These are phyloP conservation scores for Drosophila percnosoma DNA, from an alignment of 2,888 invertebrate species.

Conservation along the genomic window DNA sequence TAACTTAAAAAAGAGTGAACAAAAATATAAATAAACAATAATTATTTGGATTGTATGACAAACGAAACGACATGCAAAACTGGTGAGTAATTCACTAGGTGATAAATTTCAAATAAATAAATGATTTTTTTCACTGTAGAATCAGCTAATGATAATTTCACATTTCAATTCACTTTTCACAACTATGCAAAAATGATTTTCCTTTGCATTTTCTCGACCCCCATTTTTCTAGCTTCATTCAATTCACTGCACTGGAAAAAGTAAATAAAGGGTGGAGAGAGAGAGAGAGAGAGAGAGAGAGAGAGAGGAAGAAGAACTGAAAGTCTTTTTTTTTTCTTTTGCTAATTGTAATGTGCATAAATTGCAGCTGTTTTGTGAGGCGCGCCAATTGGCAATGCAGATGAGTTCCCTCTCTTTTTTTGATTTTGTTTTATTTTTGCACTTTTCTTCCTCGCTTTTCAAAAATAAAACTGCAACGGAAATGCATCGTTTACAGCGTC, in stretches of 20 bases:
- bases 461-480: slow-evolving; percentile 63
- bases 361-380: slow-evolving; percentile 66
- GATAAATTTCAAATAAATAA: neutral
- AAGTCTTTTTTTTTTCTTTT: slow-evolving; percentile 42
- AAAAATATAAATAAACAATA: slow-evolving; percentile 2
- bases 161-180: slow-evolving; percentile 14
- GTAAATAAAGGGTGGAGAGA: neutral
- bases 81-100: slow-evolving; percentile 38
- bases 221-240: slow-evolving; percentile 3
- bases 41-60: slow-evolving; percentile 37
- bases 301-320: slow-evolving; percentile 28
- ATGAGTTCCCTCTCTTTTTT: slow-evolving; percentile 48
- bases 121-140: neutral
- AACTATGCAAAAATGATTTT: slow-evolving; percentile 5
- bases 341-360: slow-evolving; percentile 77
- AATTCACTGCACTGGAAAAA: slow-evolving; percentile 15
- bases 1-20: slow-evolving; percentile 22
- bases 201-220: neutral
- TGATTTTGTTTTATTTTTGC: slow-evolving; percentile 22
- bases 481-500: slow-evolving; percentile 69
- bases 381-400: slow-evolving; percentile 75
- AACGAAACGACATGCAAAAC: slow-evolving; percentile 31
- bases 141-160: slow-evolving; percentile 14
- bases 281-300: slow-evolving; percentile 10
- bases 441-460: slow-evolving; percentile 27